These are phyloP conservation scores for Diplodus puntazzo DNA, from an alignment of 2,797 vertebrate genomes.

Conservation along the genomic window DNA sequence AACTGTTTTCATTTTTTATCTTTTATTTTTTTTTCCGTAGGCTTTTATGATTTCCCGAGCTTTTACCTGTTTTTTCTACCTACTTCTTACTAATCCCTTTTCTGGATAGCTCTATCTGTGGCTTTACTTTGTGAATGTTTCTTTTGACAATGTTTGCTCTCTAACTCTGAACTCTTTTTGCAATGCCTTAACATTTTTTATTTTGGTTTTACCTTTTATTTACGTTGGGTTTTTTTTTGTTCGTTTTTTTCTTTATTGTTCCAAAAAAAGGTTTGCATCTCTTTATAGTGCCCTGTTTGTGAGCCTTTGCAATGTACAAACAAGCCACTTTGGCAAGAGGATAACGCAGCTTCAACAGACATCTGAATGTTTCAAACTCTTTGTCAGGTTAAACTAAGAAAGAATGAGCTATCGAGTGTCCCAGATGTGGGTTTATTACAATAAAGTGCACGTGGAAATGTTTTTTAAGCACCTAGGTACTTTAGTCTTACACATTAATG, in stretches of 20 bases:
- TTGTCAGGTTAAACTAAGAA: slow-evolving; percentile 38
- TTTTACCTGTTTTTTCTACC: slow-evolving; percentile 80
- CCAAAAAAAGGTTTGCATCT: slow-evolving; percentile 82
- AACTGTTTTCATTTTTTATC: slow-evolving; percentile 72
- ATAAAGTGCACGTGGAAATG: slow-evolving; percentile 2
- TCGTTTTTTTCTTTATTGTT: slow-evolving; percentile 62
- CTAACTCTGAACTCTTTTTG: slow-evolving; percentile 84
- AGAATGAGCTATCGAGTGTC: not conserved
- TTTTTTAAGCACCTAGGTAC: slow-evolving; percentile 3
- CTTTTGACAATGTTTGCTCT: slow-evolving; percentile 79
- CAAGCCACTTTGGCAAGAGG: slow-evolving; percentile 82
- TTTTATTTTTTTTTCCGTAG: slow-evolving; percentile 52
- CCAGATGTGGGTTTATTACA: slow-evolving; percentile 16
- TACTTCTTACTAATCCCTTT: slow-evolving; percentile 82
- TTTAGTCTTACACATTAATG: not conserved
- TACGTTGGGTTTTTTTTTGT: slow-evolving; percentile 61
- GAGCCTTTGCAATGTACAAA: slow-evolving; percentile 83
- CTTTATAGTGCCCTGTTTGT: slow-evolving; percentile 86
- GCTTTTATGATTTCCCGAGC: slow-evolving; percentile 85
- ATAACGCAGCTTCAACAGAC: slow-evolving; percentile 80
- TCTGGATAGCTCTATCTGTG: slow-evolving; percentile 87
- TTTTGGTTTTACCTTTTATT: slow-evolving; percentile 66
- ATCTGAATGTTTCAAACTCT: slow-evolving; percentile 82
- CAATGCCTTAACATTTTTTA: slow-evolving; percentile 74
- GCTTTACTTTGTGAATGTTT: slow-evolving; percentile 89